Evolutionary conservation across 2,113 vertebrate species (phyloP).

Genomic region (Reinhardtius hippoglossoides): DNA sequence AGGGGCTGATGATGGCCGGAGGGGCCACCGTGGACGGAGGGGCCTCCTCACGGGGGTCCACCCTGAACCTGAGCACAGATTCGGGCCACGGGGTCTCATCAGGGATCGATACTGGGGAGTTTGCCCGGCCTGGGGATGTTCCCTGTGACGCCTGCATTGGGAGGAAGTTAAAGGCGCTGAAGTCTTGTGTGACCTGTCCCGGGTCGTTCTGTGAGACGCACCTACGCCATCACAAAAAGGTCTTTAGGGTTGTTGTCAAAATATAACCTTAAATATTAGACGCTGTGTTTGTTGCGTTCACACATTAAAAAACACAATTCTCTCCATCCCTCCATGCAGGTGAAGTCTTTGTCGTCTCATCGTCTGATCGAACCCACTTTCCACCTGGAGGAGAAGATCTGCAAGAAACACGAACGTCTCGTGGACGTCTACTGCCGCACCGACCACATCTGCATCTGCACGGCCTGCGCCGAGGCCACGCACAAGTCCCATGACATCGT

Average conservation of each 20-base stretch:
- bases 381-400: conserved; percentile 83
- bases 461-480: conserved; percentile 76
- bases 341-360: conserved; percentile 77
- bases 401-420: conserved; percentile 84
- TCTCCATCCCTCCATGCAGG: conserved; percentile 36
- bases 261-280: no score
- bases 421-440: conserved; percentile 89
- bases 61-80: conserved; percentile 27
- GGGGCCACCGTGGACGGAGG: background rate
- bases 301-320: no score
- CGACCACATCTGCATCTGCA: conserved; percentile 86
- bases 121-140: conserved; percentile 77
- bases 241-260: conserved; percentile 2
- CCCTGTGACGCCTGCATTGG: conserved; percentile 85
- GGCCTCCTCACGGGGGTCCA: conserved; percentile 21
- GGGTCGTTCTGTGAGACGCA: conserved; percentile 85
- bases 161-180: conserved; percentile 82
- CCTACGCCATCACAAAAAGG: conserved; percentile 82
- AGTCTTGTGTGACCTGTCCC: conserved; percentile 84
- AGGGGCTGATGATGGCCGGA: conserved; percentile 32
- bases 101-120: conserved; percentile 45
- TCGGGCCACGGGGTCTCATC: background rate
- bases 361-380: conserved; percentile 83
- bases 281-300: no score
- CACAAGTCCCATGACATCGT: conserved; percentile 85